These are phyloP conservation scores for Acromyrmex charruanus DNA, from an alignment of 1,140 invertebrate species.

Conservation along the genomic window DNA sequence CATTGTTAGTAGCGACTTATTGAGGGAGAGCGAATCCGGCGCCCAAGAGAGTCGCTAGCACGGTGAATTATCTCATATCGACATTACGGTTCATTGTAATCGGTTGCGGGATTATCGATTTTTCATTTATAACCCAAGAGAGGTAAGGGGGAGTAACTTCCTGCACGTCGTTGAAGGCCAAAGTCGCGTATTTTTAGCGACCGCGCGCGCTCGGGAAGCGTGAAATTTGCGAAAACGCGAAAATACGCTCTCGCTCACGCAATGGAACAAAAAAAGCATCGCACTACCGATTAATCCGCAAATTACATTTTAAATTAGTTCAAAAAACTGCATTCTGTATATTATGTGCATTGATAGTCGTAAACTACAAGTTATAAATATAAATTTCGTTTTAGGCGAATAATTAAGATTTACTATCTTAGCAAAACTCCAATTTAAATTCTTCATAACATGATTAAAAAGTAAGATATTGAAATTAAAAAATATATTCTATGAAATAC, in stretches of 20 bases:
- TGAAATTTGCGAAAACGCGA: slow-evolving; percentile 29
- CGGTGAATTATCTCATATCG: slow-evolving; percentile 57
- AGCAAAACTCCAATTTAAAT: too few relatives aligned
- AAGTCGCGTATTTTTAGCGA: slow-evolving; percentile 47
- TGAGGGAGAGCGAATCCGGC: neutral
- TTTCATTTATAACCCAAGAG: slow-evolving; percentile 48
- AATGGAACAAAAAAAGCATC: neutral
- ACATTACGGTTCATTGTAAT: slow-evolving; percentile 51
- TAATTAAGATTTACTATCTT: too few relatives aligned
- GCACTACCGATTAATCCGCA: neutral
- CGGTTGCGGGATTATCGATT: slow-evolving; percentile 49
- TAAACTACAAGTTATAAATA: too few relatives aligned
- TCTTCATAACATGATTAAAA: too few relatives aligned
- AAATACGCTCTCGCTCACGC: neutral
- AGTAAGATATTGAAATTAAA: too few relatives aligned
- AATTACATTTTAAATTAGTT: neutral
- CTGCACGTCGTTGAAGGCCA: slow-evolving; percentile 37
- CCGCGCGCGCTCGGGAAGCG: neutral
- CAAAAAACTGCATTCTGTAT: too few relatives aligned
- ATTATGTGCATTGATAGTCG: too few relatives aligned
- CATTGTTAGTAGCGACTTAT: slow-evolving; percentile 57
- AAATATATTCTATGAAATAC: too few relatives aligned
- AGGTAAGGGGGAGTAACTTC: neutral
- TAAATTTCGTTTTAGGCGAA: too few relatives aligned
- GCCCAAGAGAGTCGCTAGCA: slow-evolving; percentile 10